Base-by-base conservation (phyloP, 2,113 vertebrate species). In the mouse (Mus musculus) region DNA sequence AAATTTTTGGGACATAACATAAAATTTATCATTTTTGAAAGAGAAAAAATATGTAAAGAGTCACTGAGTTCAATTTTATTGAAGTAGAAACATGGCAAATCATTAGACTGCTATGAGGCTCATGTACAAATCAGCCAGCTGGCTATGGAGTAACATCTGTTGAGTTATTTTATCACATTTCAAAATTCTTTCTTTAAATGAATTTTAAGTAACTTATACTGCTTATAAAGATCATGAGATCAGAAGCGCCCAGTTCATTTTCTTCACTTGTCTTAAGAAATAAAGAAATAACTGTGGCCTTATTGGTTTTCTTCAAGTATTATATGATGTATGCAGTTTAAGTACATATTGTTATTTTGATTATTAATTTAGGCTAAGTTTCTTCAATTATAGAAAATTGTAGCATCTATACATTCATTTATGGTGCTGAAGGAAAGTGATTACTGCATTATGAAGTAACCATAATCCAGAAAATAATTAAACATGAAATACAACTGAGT, bases 361-460 rank as follows among this genome's bases (percentile, higher is more conserved):
- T 98, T 42, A 98, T 98, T 98, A 98, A 98, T 98, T 98, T 98
- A 98, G 98, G 88, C 92, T 97, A 97, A 98, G 80, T 1, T 1
- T 39, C 92, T 85, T 26, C 93, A 94, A 89, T 98, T 98, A 97
- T 17, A 94, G 84, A 30, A 80, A 98, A 98, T 80, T 75, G 90
- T 95, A 98, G 82, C 98, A 98, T 98, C 98, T 98, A 97, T 97
- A 96, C 84, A 96, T 98, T 98, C 94, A 97, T 98, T 98, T 98
- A 96, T 97, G 92, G 76, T 97, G 88, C 86, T 73, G 91, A 98
- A 96, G 67, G 96, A 97, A 98, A 98, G 97, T 96, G 97, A 98
- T 98, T 98, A 98, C 0, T 12, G 80, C 98, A 97, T 98, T 98
- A 98, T 96, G 95, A 98, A 89, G 85, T 90, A 96, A 86, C 63